These are phyloP conservation scores for Conus betulinus DNA, from an alignment of 1,140 invertebrate genomes.

Conservation along the genomic window DNA sequence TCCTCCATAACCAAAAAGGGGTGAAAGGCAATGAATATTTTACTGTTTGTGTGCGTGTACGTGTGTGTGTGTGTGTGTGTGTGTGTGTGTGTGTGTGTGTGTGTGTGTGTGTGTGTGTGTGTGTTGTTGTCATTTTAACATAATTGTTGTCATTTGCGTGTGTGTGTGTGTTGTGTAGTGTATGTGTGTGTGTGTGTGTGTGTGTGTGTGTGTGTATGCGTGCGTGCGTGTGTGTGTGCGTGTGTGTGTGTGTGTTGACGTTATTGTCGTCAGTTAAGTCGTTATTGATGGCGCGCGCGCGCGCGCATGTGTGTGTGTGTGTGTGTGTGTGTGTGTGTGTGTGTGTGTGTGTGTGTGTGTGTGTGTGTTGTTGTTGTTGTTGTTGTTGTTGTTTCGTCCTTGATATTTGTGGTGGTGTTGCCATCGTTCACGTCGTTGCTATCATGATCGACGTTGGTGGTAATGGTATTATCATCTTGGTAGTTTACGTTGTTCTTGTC, in stretches of 20 bases:
- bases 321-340: not conserved
- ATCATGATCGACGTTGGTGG: no score
- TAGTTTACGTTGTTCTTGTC: no score
- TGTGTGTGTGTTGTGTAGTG: constrained; percentile 1
- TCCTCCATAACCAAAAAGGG: no score
- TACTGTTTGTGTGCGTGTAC: not conserved
- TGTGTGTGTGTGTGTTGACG: not conserved
- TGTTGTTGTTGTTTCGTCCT: not conserved
- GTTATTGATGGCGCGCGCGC: no score
- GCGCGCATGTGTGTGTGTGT: not conserved
- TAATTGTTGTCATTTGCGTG: not conserved
- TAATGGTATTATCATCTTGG: no score
- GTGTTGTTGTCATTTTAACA: no score
- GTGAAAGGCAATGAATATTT: no score
- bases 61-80: constrained; percentile 1
- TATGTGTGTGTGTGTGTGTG: not conserved
- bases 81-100: no score
- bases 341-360: not conserved
- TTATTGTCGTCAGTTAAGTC: no score
- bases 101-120: not conserved
- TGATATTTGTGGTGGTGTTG: not conserved
- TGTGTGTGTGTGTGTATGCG: not conserved
- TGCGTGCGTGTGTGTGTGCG: not conserved
- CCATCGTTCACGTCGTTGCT: no score
- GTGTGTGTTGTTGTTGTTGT: not conserved